A percentile compares a stretch with the other conserved stretches of the same genome.
phyloP scores from a whole-genome alignment of 2,797 vertebrate species.

The Gastrophryne carolinensis region DNA sequence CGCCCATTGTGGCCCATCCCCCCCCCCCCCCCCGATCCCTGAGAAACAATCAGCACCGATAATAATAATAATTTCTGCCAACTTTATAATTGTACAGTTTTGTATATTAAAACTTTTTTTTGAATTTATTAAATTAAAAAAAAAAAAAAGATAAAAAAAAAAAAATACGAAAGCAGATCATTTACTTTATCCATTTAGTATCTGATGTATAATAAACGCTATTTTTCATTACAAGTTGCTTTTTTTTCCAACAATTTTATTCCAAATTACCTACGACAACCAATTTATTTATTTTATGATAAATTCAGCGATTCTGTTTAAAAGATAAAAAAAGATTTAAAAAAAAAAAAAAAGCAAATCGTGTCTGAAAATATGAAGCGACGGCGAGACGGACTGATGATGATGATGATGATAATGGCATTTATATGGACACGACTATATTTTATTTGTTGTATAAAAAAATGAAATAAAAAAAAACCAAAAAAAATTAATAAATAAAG shows the following conservation, averaged over 20 bases:
- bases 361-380: slow-evolving; percentile 69
- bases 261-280: slow-evolving; percentile 90
- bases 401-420: slow-evolving; percentile 75
- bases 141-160: slow-evolving; percentile 57
- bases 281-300: slow-evolving; percentile 99
- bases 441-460: slow-evolving; percentile 77
- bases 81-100: slow-evolving; percentile 97
- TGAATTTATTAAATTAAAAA: slow-evolving; percentile 89
- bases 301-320: slow-evolving; percentile 92
- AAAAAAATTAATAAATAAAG: slow-evolving; percentile 59
- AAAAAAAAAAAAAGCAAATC: neutral
- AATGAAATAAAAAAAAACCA: neutral
- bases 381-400: slow-evolving; percentile 75
- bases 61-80: slow-evolving; percentile 82
- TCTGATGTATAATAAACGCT: slow-evolving; percentile 89
- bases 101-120: slow-evolving; percentile 90
- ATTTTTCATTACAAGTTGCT: slow-evolving; percentile 96
- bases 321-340: slow-evolving; percentile 52
- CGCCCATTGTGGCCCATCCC: slow-evolving; percentile 47
- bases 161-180: slow-evolving; percentile 71
- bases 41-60: slow-evolving; percentile 53
- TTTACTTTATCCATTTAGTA: slow-evolving; percentile 97
- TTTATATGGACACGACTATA: slow-evolving; percentile 73
- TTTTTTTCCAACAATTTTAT: slow-evolving; percentile 96
- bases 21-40: neutral